These are phyloP conservation scores for Cyphomyrus discorhynchus DNA, from an alignment of 2,113 vertebrate genomes.

Conservation along the genomic window DNA sequence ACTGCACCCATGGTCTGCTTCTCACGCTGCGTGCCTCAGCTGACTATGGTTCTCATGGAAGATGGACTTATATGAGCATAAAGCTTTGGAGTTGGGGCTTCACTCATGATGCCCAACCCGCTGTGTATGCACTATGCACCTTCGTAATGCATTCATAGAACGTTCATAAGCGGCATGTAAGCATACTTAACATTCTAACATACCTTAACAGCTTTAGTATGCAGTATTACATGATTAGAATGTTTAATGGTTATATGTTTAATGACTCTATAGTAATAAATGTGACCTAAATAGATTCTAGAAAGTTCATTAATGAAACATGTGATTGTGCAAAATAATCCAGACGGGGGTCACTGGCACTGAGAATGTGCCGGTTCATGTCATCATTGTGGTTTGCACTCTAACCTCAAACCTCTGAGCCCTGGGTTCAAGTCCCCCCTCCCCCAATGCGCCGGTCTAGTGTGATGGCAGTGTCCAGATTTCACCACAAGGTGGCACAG, in stretches of 20 bases:
- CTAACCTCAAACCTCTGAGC: not conserved
- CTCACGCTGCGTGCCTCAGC: not conserved
- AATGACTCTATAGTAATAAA: not conserved
- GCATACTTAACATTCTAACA: not conserved
- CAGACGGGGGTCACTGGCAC: not conserved
- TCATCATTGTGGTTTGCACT: not conserved
- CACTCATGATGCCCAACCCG: not conserved
- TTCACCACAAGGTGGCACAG: constrained; percentile 34
- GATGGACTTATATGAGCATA: not conserved
- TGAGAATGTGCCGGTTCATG: not conserved
- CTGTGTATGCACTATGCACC: not conserved
- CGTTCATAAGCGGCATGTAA: not conserved
- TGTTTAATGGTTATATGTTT: not conserved
- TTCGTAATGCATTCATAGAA: not conserved
- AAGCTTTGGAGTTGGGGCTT: not conserved
- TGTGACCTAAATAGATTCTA: not conserved
- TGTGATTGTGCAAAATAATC: not conserved
- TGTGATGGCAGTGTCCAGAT: not conserved
- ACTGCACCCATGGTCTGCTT: not conserved
- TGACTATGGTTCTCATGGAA: not conserved
- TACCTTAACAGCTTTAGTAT: not conserved
- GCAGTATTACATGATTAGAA: not conserved
- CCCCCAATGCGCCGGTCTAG: not conserved
- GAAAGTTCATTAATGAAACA: not conserved
- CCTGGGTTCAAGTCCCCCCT: not conserved